Evolutionary conservation across 2,113 vertebrate species (phyloP), one percentile per base, ranked within the genome.

Genomic region (Alethe castanea): DNA sequence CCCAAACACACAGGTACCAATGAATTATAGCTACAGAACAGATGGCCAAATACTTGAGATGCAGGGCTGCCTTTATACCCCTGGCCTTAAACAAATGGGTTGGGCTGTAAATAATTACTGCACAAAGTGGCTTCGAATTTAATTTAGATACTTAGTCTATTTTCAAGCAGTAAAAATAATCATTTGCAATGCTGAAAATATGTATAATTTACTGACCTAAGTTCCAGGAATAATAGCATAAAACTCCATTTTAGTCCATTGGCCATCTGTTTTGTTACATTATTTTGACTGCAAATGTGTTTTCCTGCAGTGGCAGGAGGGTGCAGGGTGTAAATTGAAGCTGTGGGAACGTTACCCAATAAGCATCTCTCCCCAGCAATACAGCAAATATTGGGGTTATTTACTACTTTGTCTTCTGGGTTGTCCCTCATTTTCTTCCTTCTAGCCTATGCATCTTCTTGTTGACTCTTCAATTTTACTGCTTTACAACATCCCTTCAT

Each of bases 101-200:
- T 86, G 73, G 76, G 84, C 85, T 90, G 89, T 93, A 96, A 90
- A 96, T 95, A 95, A 96, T 95, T 96, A 92, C 93, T 94, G 70
- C 44, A 45, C 59, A 6, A 89, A 96, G 90, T 73, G 71, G 52
- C 38, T 90, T 45, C 42, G 3, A 62, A 91, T 94, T 94, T 87
- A 88, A 95, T 96, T 96, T 76, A 95, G 95, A 94, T 77, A 80
- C 86, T 90, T 67, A 56, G 14, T 59, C 91, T 84, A 81, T 92
- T 96, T 97, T 94, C 91, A 54, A 94, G 85, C 79, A 93, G 80
- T 81, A 93, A 92, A 92, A 92, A 91, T 62, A 91, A 86, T 78
- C 50, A 82, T 90, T 88, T 86, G 69, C 69, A 93, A 88, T 89
- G 91, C 88, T 96, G 81, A 62, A 92, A 92, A 95, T 62, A 94